Conservation (phyloP, 2,113 vertebrate species). For the Ellobius talpinus region DNA sequence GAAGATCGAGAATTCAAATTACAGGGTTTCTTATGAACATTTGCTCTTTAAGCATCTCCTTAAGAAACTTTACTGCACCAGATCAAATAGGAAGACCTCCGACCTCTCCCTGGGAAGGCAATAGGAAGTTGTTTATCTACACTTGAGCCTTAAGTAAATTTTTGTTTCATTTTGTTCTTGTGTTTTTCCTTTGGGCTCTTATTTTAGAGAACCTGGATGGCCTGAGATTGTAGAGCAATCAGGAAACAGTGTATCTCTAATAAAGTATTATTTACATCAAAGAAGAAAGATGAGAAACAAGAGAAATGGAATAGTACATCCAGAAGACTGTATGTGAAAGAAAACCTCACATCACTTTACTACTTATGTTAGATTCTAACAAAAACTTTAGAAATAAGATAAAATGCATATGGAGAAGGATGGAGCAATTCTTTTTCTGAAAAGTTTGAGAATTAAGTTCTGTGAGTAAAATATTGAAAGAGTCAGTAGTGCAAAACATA, state of each 20-base stretch:
- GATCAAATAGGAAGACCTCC: accelerated
- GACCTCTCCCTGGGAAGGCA: neutral
- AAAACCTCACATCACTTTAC: neutral
- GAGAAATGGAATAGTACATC: neutral
- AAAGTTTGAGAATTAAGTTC: conserved; percentile 29
- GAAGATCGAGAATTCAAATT: neutral
- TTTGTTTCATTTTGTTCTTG: neutral
- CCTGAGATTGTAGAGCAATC: neutral
- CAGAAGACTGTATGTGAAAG: neutral
- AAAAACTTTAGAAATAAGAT: conserved; percentile 48
- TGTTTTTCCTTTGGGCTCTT: neutral
- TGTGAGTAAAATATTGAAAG: conserved; percentile 44
- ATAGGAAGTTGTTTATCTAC: neutral
- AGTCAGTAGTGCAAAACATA: conserved; percentile 26
- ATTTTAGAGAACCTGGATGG: neutral
- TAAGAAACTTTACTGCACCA: neutral
- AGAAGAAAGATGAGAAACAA: neutral
- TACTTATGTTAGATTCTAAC: neutral
- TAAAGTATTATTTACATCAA: neutral
- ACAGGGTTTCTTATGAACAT: neutral
- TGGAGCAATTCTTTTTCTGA: conserved; percentile 24
- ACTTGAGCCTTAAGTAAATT: neutral
- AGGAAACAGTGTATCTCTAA: neutral
- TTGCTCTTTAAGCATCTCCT: neutral
- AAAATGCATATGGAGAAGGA: neutral